Evolutionary conservation across 2,888 invertebrate species (phyloP).

Genomic region (Cerceris ruficornis): DNA sequence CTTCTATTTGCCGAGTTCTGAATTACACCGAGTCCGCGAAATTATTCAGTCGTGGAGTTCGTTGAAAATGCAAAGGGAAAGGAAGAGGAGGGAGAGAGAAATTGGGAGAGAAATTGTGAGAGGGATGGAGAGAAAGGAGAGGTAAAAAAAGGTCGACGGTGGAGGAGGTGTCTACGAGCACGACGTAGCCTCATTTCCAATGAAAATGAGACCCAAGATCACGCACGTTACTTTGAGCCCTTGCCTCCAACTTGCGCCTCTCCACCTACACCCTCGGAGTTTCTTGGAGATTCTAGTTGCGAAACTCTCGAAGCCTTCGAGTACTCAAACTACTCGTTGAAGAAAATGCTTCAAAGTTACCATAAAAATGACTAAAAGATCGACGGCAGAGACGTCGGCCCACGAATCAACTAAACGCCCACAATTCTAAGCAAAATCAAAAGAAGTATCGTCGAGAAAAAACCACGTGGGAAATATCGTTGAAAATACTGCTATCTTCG

Average conservation of each 20-base stretch:
- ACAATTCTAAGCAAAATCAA: background rate
- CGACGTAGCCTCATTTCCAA: constrained; percentile 39
- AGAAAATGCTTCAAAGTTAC: too few relatives aligned
- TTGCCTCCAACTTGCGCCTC: constrained; percentile 29
- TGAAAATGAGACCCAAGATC: constrained; percentile 47
- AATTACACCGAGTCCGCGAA: constrained; percentile 32
- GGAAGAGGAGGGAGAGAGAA: background rate
- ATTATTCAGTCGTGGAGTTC: constrained; percentile 38
- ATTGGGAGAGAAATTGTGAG: too few relatives aligned
- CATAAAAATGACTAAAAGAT: too few relatives aligned
- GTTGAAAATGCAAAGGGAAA: background rate
- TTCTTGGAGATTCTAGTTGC: background rate
- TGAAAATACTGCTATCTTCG: background rate
- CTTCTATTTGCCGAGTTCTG: constrained; percentile 32
- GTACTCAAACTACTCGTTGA: too few relatives aligned
- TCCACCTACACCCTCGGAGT: background rate
- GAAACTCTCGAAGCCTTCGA: background rate
- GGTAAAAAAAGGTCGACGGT: background rate
- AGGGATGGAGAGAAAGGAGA: background rate
- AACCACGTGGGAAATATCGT: too few relatives aligned
- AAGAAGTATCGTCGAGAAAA: background rate
- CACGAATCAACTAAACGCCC: background rate
- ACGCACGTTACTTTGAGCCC: constrained; percentile 3
- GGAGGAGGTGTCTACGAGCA: constrained; percentile 2
- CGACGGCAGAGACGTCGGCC: background rate